phyloP scores from a whole-genome alignment of 1,140 invertebrate genomes.

The Brachionus plicatilis region DNA sequence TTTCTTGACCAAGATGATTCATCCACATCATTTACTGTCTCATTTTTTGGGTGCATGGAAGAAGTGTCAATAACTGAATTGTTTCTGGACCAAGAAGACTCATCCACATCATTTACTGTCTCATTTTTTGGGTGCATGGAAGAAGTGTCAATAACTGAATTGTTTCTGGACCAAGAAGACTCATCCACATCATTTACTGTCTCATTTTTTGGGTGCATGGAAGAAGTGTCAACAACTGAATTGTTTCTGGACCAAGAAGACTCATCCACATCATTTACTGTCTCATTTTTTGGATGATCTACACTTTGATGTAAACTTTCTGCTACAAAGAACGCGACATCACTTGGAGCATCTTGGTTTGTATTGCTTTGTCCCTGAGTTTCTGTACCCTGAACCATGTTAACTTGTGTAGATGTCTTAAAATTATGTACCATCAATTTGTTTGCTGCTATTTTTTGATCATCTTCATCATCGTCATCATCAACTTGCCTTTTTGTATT shows the following conservation, averaged over 20 bases:
- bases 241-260: neutral
- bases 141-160: neutral
- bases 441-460: neutral
- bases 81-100: neutral
- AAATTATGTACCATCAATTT: neutral
- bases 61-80: neutral
- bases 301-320: neutral
- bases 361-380: neutral
- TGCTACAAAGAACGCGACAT: neutral
- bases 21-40: neutral
- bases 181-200: neutral
- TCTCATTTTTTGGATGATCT: neutral
- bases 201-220: neutral
- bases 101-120: neutral
- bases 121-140: neutral
- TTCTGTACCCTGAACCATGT: neutral
- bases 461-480: neutral
- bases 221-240: neutral
- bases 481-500: neutral
- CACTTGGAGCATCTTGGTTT: neutral
- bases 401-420: neutral
- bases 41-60: neutral
- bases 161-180: neutral
- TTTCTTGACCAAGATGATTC: neutral
- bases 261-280: neutral